Evolutionary conservation across 1,140 invertebrate genomes (phyloP), one percentile per base, ranked within the genome.

Genomic region (Ptiloglossa arizonensis): DNA sequence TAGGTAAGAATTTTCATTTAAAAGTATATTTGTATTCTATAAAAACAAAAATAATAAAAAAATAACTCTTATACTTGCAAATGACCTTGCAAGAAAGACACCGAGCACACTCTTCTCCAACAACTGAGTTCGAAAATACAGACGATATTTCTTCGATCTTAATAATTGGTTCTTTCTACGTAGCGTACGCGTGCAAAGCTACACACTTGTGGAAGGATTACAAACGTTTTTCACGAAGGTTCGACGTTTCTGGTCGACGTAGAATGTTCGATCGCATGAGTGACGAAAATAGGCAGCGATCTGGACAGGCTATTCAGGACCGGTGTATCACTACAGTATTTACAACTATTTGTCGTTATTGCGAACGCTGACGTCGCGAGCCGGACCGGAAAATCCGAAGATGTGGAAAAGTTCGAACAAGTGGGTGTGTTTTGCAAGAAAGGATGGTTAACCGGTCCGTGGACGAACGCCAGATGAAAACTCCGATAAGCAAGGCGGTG

Each of bases 401-500:
- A 72, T 35, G 29, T 52, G 74, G 68, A 76, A 80, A 85, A 85
- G 29, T 86, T 85, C 82, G 85, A 89, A 87, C 83, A 90, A 89
- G 87, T 89, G 85, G 82, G 85, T 86, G 87, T 90, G 71, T 86
- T 87, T 88, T 81, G 79, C 75, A 67, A 77, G 76, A 82, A 84
- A 32, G 71, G 32, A 76, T 70, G 62, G 79, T 85, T 87, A 71
- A 72, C 73, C 76, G 64, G 19, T 69, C 35, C 22, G 67, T 88
- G 88, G 87, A 90, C 70, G 52, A 19, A 69, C 62, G 90, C 89
- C 90, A 91, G 85, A 88, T 82, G 78, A 82, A 88, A 86, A 88
- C 70, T 57, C 85, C 87, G 85, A 88, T 89, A 91, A 88, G 80
- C 75, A 50, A 73, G 66, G 35, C 76, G 76, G 83, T 83, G 82